A percentile compares a stretch with the other conserved stretches of the same genome.
phyloP scores from a whole-genome alignment of 2,113 vertebrate species.

The Felis catus region DNA sequence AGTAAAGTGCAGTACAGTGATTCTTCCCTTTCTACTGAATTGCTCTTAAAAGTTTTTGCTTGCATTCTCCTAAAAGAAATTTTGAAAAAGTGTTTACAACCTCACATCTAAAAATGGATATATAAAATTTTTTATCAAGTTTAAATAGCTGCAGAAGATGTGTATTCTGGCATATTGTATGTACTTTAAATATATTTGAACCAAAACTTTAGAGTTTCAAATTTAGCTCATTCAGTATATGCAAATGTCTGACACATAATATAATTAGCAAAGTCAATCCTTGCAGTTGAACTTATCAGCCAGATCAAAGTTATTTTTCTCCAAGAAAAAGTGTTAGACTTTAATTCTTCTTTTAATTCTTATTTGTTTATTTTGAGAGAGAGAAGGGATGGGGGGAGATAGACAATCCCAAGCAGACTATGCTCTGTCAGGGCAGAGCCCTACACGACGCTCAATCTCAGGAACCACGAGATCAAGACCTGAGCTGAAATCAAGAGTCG shows the following conservation, averaged over 20 bases:
- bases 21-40: not conserved
- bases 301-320: constrained; percentile 9
- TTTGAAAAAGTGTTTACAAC: not conserved
- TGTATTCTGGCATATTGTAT: not conserved
- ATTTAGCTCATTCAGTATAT: not conserved
- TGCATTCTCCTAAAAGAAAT: not conserved
- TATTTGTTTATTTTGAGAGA: too few species aligned
- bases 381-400: too few species aligned
- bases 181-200: not conserved
- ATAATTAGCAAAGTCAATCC: not conserved
- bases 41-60: not conserved
- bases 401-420: too few species aligned
- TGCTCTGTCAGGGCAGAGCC: too few species aligned
- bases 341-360: not conserved
- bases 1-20: not conserved
- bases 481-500: too few species aligned
- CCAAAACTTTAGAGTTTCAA: not conserved
- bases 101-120: not conserved
- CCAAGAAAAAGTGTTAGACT: not conserved
- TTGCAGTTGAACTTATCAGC: not conserved
- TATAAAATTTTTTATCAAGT: not conserved
- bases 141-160: not conserved
- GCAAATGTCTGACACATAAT: not conserved
- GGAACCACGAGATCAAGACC: too few species aligned
- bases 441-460: too few species aligned